Base-by-base conservation (phyloP, 2,888 invertebrate genomes). In the Phaedon cochleariae region DNA sequence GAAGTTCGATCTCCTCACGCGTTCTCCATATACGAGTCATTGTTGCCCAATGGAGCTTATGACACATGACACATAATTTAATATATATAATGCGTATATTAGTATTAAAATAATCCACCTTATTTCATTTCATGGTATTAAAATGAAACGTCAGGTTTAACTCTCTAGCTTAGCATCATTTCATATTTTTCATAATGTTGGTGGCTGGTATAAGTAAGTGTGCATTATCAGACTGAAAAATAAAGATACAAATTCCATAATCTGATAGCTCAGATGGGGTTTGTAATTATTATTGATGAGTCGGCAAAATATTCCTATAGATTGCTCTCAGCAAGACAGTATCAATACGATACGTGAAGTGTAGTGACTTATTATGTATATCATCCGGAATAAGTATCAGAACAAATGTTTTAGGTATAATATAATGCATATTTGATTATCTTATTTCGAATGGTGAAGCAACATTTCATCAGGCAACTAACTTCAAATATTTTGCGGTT, bases 81-180 rank as follows among this genome's bases (percentile, higher is more conserved):
- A 76, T 76, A 75, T 75, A 74, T 72, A 74, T n/a, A n/a, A n/a
- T n/a, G n/a, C n/a, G n/a, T n/a, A n/a, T n/a, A 75, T 76, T 68
- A 69, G 70, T 73, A 74, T 73, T 74, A 73, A 73, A 71, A 71
- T 74, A 73, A 74, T 73, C 74, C n/a, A n/a, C 72, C 53, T 59
- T 51, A 66, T 65, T 70, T 73, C 66, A 64, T 69, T 67, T 65
- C 60, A 54, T 53, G 69, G 72, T 64, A 68, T 70, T 70, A 63
- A 67, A 69, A 68, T 69, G 69, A 67, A 54, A 67, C 54, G 64
- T 54, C 57, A 52, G 51, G 58, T 65, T 61, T 60, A 63, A 60
- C 59, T 53, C 21, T 46, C n/a, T n/a, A n/a, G 53, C 48, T 63
- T 53, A 59, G 65, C 54, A 62, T 62, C n/a, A n/a, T n/a, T n/a